These are phyloP conservation scores for Turritopsis dohrnii DNA, from an alignment of 30 jellyfish, hydroid and myxozoan genomes.

Conservation along the genomic window DNA sequence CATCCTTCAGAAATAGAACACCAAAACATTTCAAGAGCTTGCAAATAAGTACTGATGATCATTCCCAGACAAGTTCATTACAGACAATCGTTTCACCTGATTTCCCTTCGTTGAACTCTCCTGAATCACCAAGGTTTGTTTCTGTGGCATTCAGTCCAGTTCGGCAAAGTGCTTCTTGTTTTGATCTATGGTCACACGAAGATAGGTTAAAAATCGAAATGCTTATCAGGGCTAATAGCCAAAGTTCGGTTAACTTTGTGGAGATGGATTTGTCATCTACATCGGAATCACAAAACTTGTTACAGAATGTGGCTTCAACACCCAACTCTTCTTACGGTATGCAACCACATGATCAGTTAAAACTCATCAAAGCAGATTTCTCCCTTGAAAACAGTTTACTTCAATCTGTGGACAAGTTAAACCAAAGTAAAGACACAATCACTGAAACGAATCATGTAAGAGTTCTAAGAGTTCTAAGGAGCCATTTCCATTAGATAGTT, in stretches of 20 bases:
- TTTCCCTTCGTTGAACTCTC: not conserved
- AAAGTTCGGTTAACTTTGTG: not conserved
- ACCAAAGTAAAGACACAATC: not conserved
- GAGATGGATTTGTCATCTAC: not conserved
- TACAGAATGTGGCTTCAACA: too few species aligned
- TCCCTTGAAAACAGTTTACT: not conserved
- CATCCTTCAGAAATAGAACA: not conserved
- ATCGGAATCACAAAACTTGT: too few species aligned
- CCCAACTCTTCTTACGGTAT: too few species aligned
- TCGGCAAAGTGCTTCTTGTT: not conserved
- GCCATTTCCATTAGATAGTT: not conserved
- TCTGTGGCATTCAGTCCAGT: slow-evolving; percentile 10
- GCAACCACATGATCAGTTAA: not conserved
- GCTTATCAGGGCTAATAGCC: not conserved
- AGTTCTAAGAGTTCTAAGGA: not conserved
- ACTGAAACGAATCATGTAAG: not conserved
- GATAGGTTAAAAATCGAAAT: not conserved
- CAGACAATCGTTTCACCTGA: not conserved
- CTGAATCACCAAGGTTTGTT: not conserved
- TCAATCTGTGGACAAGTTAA: not conserved
- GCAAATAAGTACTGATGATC: not conserved
- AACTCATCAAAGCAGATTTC: not conserved
- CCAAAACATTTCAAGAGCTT: not conserved
- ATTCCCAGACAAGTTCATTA: not conserved
- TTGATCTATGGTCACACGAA: slow-evolving; percentile 8